These are phyloP conservation scores for Diachasma alloeum DNA, from an alignment of 1,140 invertebrate genomes.

Conservation along the genomic window DNA sequence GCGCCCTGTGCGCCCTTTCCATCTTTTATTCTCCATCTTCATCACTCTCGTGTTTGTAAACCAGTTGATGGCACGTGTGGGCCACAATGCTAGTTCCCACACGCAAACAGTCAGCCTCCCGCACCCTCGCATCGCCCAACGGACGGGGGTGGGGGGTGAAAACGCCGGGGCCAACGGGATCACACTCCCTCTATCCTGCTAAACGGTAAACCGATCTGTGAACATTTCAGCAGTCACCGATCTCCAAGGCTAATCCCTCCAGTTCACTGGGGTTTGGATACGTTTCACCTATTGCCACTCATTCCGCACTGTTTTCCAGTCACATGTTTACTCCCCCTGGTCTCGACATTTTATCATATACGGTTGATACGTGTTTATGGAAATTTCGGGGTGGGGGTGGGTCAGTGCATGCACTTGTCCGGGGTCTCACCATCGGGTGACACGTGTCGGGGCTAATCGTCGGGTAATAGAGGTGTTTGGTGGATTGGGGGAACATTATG, in stretches of 20 bases:
- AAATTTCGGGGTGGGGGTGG: not conserved
- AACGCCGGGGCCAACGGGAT: constrained; percentile 24
- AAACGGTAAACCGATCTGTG: constrained; percentile 66
- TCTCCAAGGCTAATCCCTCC: constrained; percentile 62
- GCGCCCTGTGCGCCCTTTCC: constrained; percentile 52
- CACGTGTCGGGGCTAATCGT: not conserved
- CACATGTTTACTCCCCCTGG: constrained; percentile 2
- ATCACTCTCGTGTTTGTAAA: constrained; percentile 18
- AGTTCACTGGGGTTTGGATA: constrained; percentile 56
- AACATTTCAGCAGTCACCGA: constrained; percentile 66
- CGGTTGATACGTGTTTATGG: constrained; percentile 1
- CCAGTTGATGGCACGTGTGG: constrained; percentile 52
- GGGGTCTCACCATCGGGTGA: not conserved
- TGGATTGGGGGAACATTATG: too few species aligned
- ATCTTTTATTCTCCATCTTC: constrained; percentile 31
- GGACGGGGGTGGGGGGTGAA: constrained; percentile 24
- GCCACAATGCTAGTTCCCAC: constrained; percentile 63
- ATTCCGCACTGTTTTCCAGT: not conserved
- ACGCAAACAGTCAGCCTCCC: constrained; percentile 51
- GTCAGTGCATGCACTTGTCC: not conserved
- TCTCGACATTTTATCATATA: not conserved
- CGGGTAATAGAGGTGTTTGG: not conserved
- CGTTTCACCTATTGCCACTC: constrained; percentile 36
- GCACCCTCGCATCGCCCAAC: constrained; percentile 32
- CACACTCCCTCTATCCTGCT: constrained; percentile 60